Evolutionary conservation across 2,797 vertebrate genomes (phyloP).

Genomic region (Gadopsis marmoratus): DNA sequence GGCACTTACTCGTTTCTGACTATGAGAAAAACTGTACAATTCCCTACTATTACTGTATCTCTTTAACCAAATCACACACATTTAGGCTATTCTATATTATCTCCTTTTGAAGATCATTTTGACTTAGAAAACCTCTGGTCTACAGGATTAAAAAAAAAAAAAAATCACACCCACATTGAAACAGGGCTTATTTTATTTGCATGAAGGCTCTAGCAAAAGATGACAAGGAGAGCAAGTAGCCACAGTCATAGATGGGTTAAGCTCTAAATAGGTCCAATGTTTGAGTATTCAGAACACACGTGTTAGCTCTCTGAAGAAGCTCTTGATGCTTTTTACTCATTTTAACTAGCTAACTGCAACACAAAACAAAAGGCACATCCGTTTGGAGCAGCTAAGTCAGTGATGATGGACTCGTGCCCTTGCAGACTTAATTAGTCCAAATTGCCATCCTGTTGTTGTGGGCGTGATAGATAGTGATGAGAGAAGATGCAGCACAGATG

Average conservation of each 20-base stretch:
- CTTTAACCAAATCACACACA: too few relatives aligned
- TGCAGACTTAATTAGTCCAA: constrained; percentile 29
- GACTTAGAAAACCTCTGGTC: too few relatives aligned
- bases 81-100: too few relatives aligned
- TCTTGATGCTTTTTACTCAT: not conserved
- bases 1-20: too few relatives aligned
- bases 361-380: not conserved
- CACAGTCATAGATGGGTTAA: not conserved
- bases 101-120: too few relatives aligned
- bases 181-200: not conserved
- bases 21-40: too few relatives aligned
- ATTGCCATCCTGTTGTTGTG: constrained; percentile 44
- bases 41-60: too few relatives aligned
- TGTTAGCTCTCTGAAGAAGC: not conserved
- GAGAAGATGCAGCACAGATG: constrained; percentile 6
- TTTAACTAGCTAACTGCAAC: not conserved
- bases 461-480: constrained; percentile 16
- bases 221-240: not conserved
- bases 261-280: not conserved
- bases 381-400: not conserved
- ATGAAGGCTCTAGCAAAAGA: not conserved
- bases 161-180: not conserved
- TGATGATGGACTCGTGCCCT: constrained; percentile 22
- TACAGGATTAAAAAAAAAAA: not conserved
- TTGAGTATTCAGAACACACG: not conserved